Evolutionary conservation across 2,888 invertebrate genomes (phyloP), one percentile per base, ranked within the genome.

Genomic region (Glyphotaelius pellucidus): DNA sequence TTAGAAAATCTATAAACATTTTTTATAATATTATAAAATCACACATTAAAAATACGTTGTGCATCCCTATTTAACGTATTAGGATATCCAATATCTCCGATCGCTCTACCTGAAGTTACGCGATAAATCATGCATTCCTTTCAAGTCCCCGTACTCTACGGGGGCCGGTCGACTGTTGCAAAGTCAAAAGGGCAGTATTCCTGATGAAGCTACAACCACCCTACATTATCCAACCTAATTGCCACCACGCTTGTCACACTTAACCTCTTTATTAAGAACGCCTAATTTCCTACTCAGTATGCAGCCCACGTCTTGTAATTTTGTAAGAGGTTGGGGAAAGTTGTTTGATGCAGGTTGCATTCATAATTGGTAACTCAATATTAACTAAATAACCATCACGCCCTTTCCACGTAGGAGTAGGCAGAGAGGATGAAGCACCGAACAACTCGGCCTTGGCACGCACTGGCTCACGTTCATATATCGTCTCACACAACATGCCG

Each of bases 251-350:
- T 79, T 88, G 88, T 88, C 88, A 88, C 32, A 88, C 32, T 88
- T 88, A 79, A 19, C 32, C 31, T 32, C 88, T 67, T 19, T 79
- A 67, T 88, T 88, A 67, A 85, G n/a, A 19, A 30, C 14, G 47
- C 88, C 79, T 88, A 88, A 88, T 88, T 88, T 88, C 35, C 67
- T 88, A 32, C n/a, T 88, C 35, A 88, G 79, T 88, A 88, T 88
- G 52, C 88, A 19, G 32, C 79, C 79, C 31, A 19, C 25, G 38
- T 31, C 15, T 88, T 30, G 35, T 88, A 88, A 88, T 79, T 88
- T 79, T 67, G 79, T 25, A 67, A 19, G 25, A 67, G n/a, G 25
- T 88, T 30, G 30, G 85, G 85, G 42, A 14, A n/a, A 38, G 83
- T 67, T 67, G 25, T 19, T 19, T 7, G 52, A 67, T 67, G 25